phyloP scores from a whole-genome alignment of 2,797 vertebrate species.

The Lindbergichthys nudifrons region DNA sequence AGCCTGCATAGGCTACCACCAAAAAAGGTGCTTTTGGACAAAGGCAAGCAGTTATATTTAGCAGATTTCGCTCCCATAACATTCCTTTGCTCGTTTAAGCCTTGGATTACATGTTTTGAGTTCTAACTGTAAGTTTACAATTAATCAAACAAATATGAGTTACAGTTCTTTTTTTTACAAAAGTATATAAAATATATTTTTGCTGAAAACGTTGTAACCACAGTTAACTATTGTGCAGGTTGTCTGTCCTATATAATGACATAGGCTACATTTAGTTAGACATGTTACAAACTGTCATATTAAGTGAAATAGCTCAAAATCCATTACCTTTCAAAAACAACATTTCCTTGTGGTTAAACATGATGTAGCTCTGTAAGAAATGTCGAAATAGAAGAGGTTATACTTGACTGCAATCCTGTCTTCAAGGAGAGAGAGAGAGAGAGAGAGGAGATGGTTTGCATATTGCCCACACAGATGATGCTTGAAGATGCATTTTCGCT shows the following conservation, averaged over 20 bases:
- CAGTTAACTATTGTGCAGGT: slow-evolving; percentile 9
- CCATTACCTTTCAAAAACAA: slow-evolving; percentile 74
- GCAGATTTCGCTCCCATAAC: slow-evolving; percentile 70
- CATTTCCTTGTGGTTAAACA: slow-evolving; percentile 69
- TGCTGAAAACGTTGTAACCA: slow-evolving; percentile 39
- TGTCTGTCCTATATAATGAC: slow-evolving; percentile 35
- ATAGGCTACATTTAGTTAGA: slow-evolving; percentile 23
- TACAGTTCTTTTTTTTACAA: slow-evolving; percentile 17
- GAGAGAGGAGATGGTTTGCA: slow-evolving; percentile 83
- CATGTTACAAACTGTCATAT: slow-evolving; percentile 30
- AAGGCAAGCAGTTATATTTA: slow-evolving; percentile 70
- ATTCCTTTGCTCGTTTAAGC: slow-evolving; percentile 69
- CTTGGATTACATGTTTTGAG: slow-evolving; percentile 82
- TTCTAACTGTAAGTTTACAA: slow-evolving; percentile 80
- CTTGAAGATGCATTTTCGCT: slow-evolving; percentile 84
- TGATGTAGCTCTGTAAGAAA: slow-evolving; percentile 64
- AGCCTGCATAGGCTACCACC: slow-evolving; percentile 44
- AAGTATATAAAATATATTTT: slow-evolving; percentile 19
- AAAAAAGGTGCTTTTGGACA: slow-evolving; percentile 69
- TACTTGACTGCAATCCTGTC: slow-evolving; percentile 84
- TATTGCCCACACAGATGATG: slow-evolving; percentile 86
- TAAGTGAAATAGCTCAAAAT: slow-evolving; percentile 69
- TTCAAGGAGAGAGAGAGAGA: slow-evolving; percentile 76
- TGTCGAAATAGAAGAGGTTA: slow-evolving; percentile 76
- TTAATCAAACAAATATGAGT: slow-evolving; percentile 53